Base-by-base conservation (phyloP, 1,140 invertebrate genomes). In the Megathymus violae region DNA sequence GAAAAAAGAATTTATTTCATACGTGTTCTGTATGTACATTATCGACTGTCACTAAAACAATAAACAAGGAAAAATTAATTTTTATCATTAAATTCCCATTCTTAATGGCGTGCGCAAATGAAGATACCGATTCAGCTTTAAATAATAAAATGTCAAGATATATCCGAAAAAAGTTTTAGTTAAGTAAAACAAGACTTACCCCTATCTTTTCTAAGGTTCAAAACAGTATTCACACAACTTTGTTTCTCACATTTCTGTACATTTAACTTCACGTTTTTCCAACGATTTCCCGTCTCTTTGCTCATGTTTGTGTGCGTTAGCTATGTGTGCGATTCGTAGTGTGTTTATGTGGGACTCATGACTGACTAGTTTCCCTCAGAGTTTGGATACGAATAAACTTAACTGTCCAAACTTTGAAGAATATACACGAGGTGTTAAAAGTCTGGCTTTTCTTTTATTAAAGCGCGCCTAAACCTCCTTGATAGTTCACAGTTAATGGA, bases 261-360 rank as follows among this genome's bases (percentile, higher is more conserved):
- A n/a, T n/a, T 66, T 15, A 64, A 50, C 68, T 81, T 84, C 51
- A 77, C 62, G 50, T 69, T 85, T 74, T 80, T 82, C 83, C 83
- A 86, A 71, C 69, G 80, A 69, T 72, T 77, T 40, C 71, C 66
- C 54, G 70, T 51, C 48, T 64, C 64, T 60, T 69, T 80, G 69
- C 66, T 79, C 76, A 78, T 82, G 46, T 68, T 71, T 54, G 36
- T 62, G 67, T 43, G n/a, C n/a, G 19, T 43, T 59, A 10, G 7
- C 31, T 62, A 34, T 25, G 17, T 50, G 16, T 52, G 27, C 14
- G 16, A 27, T 16, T 40, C 11, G n/a, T 15, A 41, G 27, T 25
- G 15, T 51, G 19, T 16, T 56, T 31, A 9, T 51, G 46, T 60
- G 54, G n/a, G 40, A 41, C 16, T 47, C 47, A 52, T 68, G 51